Base-by-base conservation (phyloP, 2,113 vertebrate genomes). In the Brevimyrus niger region DNA sequence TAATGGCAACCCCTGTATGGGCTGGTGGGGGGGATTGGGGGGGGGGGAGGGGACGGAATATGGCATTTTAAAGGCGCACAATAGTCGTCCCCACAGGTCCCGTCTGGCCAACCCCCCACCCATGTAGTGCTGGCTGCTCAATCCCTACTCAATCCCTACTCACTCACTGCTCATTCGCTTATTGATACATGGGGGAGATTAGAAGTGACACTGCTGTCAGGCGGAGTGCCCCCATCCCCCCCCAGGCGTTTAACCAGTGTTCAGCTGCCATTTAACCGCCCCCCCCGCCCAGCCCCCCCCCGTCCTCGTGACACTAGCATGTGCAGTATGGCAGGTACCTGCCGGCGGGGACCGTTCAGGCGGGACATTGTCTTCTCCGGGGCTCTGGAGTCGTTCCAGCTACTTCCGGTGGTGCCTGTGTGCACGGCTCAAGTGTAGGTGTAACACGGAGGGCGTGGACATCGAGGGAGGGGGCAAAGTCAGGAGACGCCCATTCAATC, bases 131-230 rank as follows among this genome's bases (percentile, higher is more conserved):
- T 88, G 90, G 94, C 90, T 89, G 69, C 92, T 91, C 50, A 91
- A 92, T 91, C 90, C 83, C 48, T 51, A 19, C 92, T 91, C 50
- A 91, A 92, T 91, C 90, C 83, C 48, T 51, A 19, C 51, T 55
- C 51, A 19, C 21, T 55, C 19, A 4, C 51, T 21, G 5, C 51
- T 55, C 53, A 55, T 58, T 73, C 91, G 88, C 96, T 96, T 96
- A 96, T 94, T 96, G 96, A 97, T 97, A 95, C 93, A 94, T 93
- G 95, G 94, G 90, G 92, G 91, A 95, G 94, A 97, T 96, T 97
- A 96, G 96, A 97, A 93, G 92, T 94, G 96, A 96, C 96, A 96
- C 96, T 95, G 96, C 94, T 96, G 95, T 95, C 95, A 93, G 94
- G 94, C 0, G 47, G 95, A 94, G 95, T 46, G 50, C 92, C 91